Evolutionary conservation across 2,888 invertebrate genomes (phyloP).

Genomic region (Pegoplata infirma): DNA sequence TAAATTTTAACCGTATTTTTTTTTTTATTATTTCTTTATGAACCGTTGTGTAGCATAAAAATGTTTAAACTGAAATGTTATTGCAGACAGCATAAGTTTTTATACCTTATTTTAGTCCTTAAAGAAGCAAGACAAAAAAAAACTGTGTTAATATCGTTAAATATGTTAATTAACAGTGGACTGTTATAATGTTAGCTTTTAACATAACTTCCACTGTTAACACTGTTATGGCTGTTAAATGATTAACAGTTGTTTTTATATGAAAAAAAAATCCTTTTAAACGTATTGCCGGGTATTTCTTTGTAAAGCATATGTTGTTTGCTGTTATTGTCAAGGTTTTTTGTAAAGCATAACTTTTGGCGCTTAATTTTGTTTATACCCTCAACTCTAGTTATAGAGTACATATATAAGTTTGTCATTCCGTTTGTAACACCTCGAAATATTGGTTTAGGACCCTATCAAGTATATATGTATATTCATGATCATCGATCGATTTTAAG

Average conservation of each 20-base stretch:
- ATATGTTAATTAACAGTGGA: background rate
- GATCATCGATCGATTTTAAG: no score
- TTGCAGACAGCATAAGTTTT: slow-evolving; percentile 38
- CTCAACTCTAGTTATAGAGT: no score
- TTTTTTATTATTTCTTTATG: slow-evolving; percentile 29
- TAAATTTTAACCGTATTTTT: background rate
- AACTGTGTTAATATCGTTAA: background rate
- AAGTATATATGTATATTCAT: no score
- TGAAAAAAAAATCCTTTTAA: background rate
- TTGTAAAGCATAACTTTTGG: slow-evolving; percentile 27
- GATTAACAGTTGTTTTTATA: background rate
- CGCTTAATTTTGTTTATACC: slow-evolving; percentile 14
- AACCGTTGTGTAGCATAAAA: slow-evolving; percentile 50
- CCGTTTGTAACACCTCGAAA: no score
- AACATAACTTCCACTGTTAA: background rate
- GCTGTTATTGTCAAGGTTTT: background rate
- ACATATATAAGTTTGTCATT: no score
- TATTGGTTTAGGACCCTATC: no score
- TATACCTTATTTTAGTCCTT: slow-evolving; percentile 39
- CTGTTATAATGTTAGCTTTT: background rate
- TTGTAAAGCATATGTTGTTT: background rate
- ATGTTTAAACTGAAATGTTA: slow-evolving; percentile 42
- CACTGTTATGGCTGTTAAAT: background rate
- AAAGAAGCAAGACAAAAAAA: no score
- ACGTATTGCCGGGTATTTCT: background rate